phyloP scores from a whole-genome alignment of 92 coral and sea anemone genomes.

The Galaxea fascicularis region DNA sequence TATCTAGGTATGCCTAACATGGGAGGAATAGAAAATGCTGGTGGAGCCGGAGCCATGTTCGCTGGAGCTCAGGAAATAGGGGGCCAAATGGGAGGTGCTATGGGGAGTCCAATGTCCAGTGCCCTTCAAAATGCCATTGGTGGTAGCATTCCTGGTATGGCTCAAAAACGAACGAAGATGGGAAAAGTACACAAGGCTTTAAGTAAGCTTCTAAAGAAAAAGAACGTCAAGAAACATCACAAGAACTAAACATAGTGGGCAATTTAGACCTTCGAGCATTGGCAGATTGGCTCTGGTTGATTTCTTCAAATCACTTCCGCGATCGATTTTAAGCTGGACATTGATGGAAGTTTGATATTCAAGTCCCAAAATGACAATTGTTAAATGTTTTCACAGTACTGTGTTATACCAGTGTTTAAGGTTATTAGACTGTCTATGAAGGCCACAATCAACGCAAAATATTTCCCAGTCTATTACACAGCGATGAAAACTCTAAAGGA shows the following conservation, averaged over 20 bases:
- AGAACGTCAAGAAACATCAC: constrained; percentile 66
- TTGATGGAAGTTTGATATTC: neutral
- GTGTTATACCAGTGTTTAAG: neutral
- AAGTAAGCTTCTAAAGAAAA: constrained; percentile 56
- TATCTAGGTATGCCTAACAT: constrained; percentile 41
- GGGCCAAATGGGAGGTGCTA: constrained; percentile 47
- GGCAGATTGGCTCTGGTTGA: constrained; percentile 16
- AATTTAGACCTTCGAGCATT: neutral
- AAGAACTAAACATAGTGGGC: constrained; percentile 24
- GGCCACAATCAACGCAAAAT: neutral
- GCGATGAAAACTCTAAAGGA: neutral
- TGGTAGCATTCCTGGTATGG: constrained; percentile 33
- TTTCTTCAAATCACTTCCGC: neutral
- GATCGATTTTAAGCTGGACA: too few species aligned
- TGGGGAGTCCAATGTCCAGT: constrained; percentile 37
- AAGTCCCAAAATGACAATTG: neutral
- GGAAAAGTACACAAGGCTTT: constrained; percentile 71
- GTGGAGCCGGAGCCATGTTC: constrained; percentile 57
- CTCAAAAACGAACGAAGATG: constrained; percentile 67
- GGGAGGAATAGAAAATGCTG: constrained; percentile 52
- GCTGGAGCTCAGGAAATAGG: constrained; percentile 48
- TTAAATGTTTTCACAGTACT: neutral
- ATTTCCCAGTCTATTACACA: neutral
- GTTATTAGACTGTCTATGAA: neutral
- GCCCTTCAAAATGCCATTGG: constrained; percentile 48